Evolutionary conservation across 2,113 vertebrate species (phyloP), one percentile per base, ranked within the genome.

Genomic region (Sinocyclocheilus grahami): DNA sequence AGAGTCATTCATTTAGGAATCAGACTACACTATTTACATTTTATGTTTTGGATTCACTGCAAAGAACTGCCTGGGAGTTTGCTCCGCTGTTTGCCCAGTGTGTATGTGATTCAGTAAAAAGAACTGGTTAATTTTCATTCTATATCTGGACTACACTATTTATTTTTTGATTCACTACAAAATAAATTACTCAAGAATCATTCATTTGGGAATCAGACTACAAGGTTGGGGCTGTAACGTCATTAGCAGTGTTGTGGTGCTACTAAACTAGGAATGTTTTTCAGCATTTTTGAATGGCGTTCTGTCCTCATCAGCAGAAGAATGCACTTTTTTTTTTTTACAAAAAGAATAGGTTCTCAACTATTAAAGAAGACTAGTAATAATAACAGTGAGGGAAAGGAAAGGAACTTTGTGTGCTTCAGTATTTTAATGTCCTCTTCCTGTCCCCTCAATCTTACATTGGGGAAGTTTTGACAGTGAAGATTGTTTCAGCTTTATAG

Each of bases 401-500:
- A 55, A 39, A 62, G 55, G 16, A 53, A 67, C 22, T 71, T 65
- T 53, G 53, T 74, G 33, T 58, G n/a, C 42, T 86, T 85, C 12
- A 84, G 83, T 86, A 10, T 84, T 60, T 82, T 62, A 69, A 37
- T 33, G 63, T 3, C n/a, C 51, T 63, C 16, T 78, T 22, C 63
- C 62, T 82, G 83, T 82, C 78, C 62, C 71, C 48, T 39, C 60
- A 37, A 16, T 79, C 10, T 77, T 18, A 4, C 33, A 24, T 78
- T 20, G n/a, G 20, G 67, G 27, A 81, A 71, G 48, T 53, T 78
- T 27, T 65, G 67, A 81, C 86, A 87, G 77, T 63, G 7, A 46
- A 58, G 76, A 65, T 53, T 33, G 60, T 78, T 84, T 63, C 85
- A 65, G 69, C 81, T 83, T 75, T 22, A 13, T 69, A 78, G 58